Conservation (phyloP, 2,113 vertebrate species). For the Lethenteron reissneri region DNA sequence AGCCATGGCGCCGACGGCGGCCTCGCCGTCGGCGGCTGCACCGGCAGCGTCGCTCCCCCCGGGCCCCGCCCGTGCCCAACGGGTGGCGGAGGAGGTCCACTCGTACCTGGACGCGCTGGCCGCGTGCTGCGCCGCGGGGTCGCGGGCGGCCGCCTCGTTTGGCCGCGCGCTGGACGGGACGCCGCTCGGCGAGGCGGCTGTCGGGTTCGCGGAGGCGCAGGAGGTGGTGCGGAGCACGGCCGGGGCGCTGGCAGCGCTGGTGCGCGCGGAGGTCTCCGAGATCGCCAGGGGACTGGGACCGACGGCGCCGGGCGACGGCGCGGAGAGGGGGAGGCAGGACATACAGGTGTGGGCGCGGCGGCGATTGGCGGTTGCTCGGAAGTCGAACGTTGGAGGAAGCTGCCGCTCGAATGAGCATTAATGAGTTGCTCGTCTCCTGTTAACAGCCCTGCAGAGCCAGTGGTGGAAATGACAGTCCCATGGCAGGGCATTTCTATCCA, state of each 20-base stretch:
- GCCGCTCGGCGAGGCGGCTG: neutral
- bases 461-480: too few species aligned
- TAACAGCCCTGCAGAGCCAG: too few species aligned
- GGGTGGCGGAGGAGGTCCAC: neutral
- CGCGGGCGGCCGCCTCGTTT: constrained; percentile 3
- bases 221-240: constrained; percentile 1
- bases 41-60: neutral
- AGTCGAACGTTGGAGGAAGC: too few species aligned
- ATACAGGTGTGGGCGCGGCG: too few species aligned
- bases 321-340: too few species aligned
- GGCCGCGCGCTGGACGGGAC: constrained; percentile 1
- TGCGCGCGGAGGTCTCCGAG: neutral
- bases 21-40: neutral
- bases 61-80: neutral
- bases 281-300: too few species aligned
- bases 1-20: neutral
- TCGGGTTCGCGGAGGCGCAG: neutral
- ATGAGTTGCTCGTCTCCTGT: too few species aligned
- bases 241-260: neutral
- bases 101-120: neutral
- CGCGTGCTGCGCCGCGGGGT: neutral
- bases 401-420: too few species aligned
- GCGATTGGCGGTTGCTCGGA: too few species aligned
- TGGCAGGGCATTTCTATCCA: too few species aligned
- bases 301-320: too few species aligned